A percentile compares a stretch with the other conserved stretches of the same genome.
phyloP scores from a whole-genome alignment of 2,888 invertebrate species.

The Ephialtes manifestator region DNA sequence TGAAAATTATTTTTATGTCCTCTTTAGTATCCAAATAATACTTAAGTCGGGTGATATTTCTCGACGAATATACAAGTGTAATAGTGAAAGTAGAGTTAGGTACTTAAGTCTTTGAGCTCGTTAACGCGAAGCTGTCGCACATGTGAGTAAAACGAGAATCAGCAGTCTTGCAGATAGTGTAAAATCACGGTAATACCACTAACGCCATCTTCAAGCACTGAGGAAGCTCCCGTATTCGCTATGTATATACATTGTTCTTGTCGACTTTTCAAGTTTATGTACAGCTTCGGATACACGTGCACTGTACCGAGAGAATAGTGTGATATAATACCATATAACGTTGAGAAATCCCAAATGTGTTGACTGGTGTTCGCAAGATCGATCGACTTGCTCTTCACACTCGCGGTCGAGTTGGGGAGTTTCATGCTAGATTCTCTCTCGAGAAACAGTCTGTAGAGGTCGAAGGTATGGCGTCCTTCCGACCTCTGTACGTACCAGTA shows the following conservation, averaged over 20 bases:
- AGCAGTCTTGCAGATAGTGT: not conserved
- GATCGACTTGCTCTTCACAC: constrained; percentile 55
- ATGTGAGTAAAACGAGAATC: constrained; percentile 17
- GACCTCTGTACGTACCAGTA: not conserved
- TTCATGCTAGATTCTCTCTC: constrained; percentile 39
- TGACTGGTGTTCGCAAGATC: constrained; percentile 53
- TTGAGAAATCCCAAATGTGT: constrained; percentile 65
- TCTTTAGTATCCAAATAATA: too few species aligned
- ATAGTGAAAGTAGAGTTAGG: not conserved
- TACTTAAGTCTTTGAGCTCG: constrained; percentile 25
- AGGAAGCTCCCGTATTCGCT: constrained; percentile 46
- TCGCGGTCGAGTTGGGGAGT: constrained; percentile 22
- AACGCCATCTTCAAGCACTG: constrained; percentile 17
- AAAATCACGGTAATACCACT: not conserved
- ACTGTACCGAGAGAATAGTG: constrained; percentile 38
- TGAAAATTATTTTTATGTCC: too few species aligned
- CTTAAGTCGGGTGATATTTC: not conserved
- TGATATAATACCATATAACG: constrained; percentile 47
- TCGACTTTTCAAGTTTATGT: constrained; percentile 40
- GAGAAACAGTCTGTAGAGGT: constrained; percentile 38
- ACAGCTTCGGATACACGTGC: not conserved
- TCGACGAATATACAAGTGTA: not conserved
- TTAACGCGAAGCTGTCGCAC: constrained; percentile 27
- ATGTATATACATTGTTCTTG: not conserved
- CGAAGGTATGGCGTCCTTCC: constrained; percentile 3